Evolutionary conservation across 2,113 vertebrate species (phyloP).

Genomic region (Calypte anna): DNA sequence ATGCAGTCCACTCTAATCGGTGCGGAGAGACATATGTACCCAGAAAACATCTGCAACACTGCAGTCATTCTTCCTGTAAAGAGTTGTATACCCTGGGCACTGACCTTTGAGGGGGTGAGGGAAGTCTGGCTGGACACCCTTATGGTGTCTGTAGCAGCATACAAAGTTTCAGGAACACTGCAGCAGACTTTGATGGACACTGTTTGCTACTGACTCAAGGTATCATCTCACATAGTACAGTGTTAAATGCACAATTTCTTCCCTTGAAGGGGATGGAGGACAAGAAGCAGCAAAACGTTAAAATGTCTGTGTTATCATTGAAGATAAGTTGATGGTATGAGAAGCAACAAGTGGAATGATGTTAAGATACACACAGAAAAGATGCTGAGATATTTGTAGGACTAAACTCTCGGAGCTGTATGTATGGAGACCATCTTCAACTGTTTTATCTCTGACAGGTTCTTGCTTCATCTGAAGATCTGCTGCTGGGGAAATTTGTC

Average conservation of each 20-base stretch:
- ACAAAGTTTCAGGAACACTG: neutral
- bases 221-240: neutral
- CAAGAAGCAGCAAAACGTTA: neutral
- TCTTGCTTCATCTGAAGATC: neutral
- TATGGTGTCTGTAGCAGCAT: neutral
- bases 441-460: neutral
- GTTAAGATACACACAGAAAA: neutral
- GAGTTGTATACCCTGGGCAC: neutral
- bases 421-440: neutral
- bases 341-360: neutral
- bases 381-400: neutral
- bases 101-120: neutral
- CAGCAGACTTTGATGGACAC: neutral
- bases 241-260: neutral
- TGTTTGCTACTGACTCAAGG: neutral
- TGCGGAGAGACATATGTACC: fast-evolving
- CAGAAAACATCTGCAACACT: neutral
- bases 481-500: neutral
- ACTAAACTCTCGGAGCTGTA: neutral
- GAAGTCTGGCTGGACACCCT: neutral
- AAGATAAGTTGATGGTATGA: neutral
- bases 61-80: neutral
- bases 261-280: neutral
- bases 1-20: neutral
- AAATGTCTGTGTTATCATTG: neutral